These are phyloP conservation scores for Muntiacus muntjak DNA, from an alignment of 2,113 vertebrate species.

Conservation along the genomic window DNA sequence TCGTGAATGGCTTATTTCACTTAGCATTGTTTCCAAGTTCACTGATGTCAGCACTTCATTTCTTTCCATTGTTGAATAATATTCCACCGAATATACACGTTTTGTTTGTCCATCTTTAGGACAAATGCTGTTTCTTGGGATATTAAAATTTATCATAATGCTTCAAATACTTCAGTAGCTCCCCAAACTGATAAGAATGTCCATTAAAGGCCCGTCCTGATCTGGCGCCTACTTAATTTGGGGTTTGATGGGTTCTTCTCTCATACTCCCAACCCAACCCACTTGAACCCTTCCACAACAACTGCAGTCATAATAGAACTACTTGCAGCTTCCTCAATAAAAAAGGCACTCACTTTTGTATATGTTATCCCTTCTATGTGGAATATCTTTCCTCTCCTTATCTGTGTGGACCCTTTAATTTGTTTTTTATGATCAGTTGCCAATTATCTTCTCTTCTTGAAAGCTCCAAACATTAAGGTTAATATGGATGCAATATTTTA, in stretches of 20 bases:
- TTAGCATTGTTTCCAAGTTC: not conserved
- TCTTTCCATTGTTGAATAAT: not conserved
- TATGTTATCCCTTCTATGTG: not conserved
- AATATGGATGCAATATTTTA: not conserved
- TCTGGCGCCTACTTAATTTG: not conserved
- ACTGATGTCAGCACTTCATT: not conserved
- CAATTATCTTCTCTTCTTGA: not conserved
- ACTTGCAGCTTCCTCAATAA: not conserved
- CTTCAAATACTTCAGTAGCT: not conserved
- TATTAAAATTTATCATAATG: not conserved
- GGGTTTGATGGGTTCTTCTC: not conserved
- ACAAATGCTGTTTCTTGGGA: not conserved
- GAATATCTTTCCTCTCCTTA: not conserved
- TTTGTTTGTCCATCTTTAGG: not conserved
- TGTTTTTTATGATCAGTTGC: not conserved
- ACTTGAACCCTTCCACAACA: not conserved
- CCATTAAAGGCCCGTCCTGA: not conserved
- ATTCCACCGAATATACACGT: not conserved
- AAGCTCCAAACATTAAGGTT: not conserved
- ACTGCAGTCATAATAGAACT: not conserved
- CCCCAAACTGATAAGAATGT: not conserved
- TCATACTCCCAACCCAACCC: not conserved
- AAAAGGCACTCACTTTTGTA: not conserved
- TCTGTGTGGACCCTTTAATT: not conserved
- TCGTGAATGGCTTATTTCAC: not conserved